Conservation (phyloP, 1,140 invertebrate genomes). For the Hyposmocoma kahamanoa region DNA sequence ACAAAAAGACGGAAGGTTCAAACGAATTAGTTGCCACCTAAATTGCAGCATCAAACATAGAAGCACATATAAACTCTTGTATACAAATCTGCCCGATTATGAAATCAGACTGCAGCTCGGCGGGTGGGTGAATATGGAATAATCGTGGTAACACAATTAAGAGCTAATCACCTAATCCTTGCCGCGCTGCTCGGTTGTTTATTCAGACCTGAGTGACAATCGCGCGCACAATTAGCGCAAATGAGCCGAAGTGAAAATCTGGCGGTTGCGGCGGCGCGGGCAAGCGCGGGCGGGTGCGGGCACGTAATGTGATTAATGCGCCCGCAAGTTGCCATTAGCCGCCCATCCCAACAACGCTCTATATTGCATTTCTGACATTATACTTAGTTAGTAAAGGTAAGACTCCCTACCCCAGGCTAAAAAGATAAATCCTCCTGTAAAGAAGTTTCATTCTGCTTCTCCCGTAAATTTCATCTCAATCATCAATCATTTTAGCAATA, state of each 20-base stretch:
- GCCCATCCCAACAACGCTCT: too few species aligned
- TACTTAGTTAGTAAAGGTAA: too few species aligned
- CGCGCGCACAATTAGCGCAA: slow-evolving; percentile 69
- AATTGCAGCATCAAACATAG: neutral
- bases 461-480: too few species aligned
- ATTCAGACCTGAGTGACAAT: slow-evolving; percentile 72
- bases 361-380: too few species aligned
- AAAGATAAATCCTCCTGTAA: too few species aligned
- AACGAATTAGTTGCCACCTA: too few species aligned
- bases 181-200: slow-evolving; percentile 65
- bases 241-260: slow-evolving; percentile 72
- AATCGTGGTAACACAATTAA: slow-evolving; percentile 68
- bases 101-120: slow-evolving; percentile 58
- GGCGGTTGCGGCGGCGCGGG: slow-evolving; percentile 36
- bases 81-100: slow-evolving; percentile 51
- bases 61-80: slow-evolving; percentile 42
- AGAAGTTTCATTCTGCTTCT: too few species aligned
- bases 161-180: slow-evolving; percentile 71
- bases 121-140: slow-evolving; percentile 58
- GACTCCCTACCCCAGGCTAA: too few species aligned
- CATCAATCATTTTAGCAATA: too few species aligned
- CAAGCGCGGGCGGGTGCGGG: slow-evolving; percentile 7
- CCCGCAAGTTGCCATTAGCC: slow-evolving; percentile 55
- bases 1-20: too few species aligned
- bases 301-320: slow-evolving; percentile 60